Evolutionary conservation across 2,113 vertebrate genomes (phyloP).

Genomic region (Dicrurus megarhynchus): DNA sequence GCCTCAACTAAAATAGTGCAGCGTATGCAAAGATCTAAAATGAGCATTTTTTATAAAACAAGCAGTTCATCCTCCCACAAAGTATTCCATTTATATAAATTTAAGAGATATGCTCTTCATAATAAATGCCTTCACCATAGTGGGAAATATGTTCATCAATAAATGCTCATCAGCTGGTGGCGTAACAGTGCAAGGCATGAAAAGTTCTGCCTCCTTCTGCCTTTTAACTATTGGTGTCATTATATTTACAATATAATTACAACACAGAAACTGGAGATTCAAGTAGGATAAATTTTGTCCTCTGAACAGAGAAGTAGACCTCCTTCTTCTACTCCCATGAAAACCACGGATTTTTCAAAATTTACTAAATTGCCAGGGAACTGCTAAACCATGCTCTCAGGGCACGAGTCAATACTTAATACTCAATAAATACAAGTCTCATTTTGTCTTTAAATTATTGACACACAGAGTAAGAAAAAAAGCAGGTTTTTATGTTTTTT

Average conservation of each 20-base stretch:
- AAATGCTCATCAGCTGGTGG: background rate
- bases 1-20: background rate
- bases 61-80: background rate
- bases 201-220: background rate
- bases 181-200: background rate
- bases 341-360: background rate
- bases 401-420: background rate
- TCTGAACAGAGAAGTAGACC: background rate
- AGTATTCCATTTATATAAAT: background rate
- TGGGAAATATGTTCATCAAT: background rate
- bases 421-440: fast-evolving
- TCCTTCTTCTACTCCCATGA: background rate
- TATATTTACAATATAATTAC: background rate
- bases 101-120: background rate
- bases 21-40: background rate
- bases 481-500: background rate
- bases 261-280: background rate
- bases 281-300: background rate
- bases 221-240: background rate
- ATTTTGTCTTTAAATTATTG: background rate
- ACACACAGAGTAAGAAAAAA: background rate
- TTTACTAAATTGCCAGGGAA: background rate
- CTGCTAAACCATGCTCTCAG: background rate
- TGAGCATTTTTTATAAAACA: background rate
- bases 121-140: background rate